Evolutionary conservation across 2,113 vertebrate species (phyloP), one percentile per base, ranked within the genome.

Genomic region (Abramis brama): DNA sequence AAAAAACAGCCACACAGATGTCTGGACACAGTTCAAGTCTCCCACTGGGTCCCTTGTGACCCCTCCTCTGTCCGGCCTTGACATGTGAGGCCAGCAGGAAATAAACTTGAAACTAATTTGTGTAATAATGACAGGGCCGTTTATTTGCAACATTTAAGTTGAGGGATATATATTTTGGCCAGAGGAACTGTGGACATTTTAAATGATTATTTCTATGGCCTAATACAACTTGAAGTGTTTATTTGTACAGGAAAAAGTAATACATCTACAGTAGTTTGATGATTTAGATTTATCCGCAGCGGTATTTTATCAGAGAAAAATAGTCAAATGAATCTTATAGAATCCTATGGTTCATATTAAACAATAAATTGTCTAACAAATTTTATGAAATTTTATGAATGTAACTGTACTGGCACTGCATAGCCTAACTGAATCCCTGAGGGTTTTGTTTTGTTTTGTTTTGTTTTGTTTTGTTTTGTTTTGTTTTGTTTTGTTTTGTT

Each of bases 1-100:
- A 64, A 89, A 52, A 52, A 74, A 68, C 50, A 64, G n/a, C 30
- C 50, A 78, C 77, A 64, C 85, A 89, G 85, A 89, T 89, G 88
- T 87, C 27, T 87, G 85, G 39, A 68, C 52, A 77, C 71, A 82
- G 75, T 80, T 89, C 73, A 78, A 47, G 36, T 71, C 36, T 33
- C 60, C 68, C 74, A 66, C 78, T 68, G 39, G 36, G 39, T 78
- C 66, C 23, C 59, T 9, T 55, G 52, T 66, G 82, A 73, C 60
- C 55, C 45, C 45, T 80, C n/a, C 5, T 13, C 27, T 74, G 86
- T 87, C 33, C 43, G 62, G 19, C 30, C 25, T 82, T 68, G 50
- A 70, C 39, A 68, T 25, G 13, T 39, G 57, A 25, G 4, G 10
- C 25, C 71, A 57, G 62, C 59, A 11, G 57, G 23, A 19, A 75